A percentile compares a stretch with the other conserved stretches of the same genome.
These are phyloP conservation scores for Halichondria panicea DNA, from an alignment of 37 sponge, comb jelly and placozoan species.

Conservation along the genomic window DNA sequence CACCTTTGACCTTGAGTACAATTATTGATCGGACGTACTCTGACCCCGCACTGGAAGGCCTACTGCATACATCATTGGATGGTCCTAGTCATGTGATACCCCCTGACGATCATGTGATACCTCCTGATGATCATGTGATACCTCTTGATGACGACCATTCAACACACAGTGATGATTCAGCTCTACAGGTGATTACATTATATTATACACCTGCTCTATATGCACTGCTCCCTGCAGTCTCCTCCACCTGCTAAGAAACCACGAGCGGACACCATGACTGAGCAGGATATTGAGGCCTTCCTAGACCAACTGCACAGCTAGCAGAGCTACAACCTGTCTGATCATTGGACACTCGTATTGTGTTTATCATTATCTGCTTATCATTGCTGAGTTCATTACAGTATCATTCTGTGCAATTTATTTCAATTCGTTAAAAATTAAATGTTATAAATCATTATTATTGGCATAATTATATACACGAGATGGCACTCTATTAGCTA, in stretches of 20 bases:
- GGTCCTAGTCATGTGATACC: not conserved
- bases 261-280: not conserved
- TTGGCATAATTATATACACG: not conserved
- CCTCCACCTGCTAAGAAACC: not conserved
- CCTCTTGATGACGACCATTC: not conserved
- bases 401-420: not conserved
- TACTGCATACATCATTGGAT: not conserved
- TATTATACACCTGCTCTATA: too few relatives aligned
- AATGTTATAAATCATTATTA: not conserved
- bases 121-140: not conserved
- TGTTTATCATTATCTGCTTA: too few relatives aligned
- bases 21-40: constrained; percentile 25
- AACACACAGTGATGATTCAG: not conserved
- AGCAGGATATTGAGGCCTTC: constrained; percentile 31
- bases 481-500: not conserved
- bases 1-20: constrained; percentile 18
- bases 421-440: not conserved
- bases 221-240: too few relatives aligned
- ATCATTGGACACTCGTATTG: too few relatives aligned
- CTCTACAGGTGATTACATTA: too few relatives aligned
- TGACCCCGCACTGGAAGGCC: constrained; percentile 28
- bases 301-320: constrained; percentile 32
- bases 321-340: too few relatives aligned
- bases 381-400: too few relatives aligned
- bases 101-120: not conserved